These are phyloP conservation scores for Leptoteleia sp. DNA, from an alignment of 1,140 invertebrate species.

Conservation along the genomic window DNA sequence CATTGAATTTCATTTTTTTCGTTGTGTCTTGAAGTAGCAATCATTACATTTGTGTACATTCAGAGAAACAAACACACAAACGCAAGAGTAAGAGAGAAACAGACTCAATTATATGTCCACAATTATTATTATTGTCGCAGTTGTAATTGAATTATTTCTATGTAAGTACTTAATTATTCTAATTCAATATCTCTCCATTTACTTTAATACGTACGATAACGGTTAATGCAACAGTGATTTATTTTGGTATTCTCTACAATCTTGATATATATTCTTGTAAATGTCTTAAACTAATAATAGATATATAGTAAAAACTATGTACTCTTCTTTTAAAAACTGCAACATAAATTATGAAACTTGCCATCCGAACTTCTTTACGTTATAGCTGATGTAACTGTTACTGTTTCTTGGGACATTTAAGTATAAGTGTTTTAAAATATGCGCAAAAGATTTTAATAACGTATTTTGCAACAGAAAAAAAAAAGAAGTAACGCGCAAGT, in stretches of 20 bases:
- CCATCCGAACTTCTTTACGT: too few species aligned
- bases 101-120: conserved; percentile 34
- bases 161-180: background rate
- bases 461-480: too few species aligned
- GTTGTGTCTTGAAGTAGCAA: conserved; percentile 41
- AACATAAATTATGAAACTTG: too few species aligned
- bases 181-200: conserved; percentile 20
- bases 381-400: too few species aligned
- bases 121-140: conserved; percentile 14
- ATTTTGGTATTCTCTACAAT: background rate
- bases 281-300: background rate
- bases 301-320: too few species aligned
- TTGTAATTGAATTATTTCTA: conserved; percentile 2
- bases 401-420: too few species aligned
- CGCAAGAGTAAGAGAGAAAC: conserved; percentile 40
- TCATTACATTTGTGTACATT: conserved; percentile 40
- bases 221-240: too few species aligned
- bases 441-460: too few species aligned
- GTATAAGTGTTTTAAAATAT: too few species aligned
- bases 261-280: background rate
- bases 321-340: too few species aligned
- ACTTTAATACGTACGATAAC: conserved; percentile 3
- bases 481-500: too few species aligned
- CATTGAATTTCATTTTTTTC: conserved; percentile 45
- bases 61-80: conserved; percentile 7